phyloP scores from a whole-genome alignment of 2,113 vertebrate genomes.

The Todiramphus saurophagus region DNA sequence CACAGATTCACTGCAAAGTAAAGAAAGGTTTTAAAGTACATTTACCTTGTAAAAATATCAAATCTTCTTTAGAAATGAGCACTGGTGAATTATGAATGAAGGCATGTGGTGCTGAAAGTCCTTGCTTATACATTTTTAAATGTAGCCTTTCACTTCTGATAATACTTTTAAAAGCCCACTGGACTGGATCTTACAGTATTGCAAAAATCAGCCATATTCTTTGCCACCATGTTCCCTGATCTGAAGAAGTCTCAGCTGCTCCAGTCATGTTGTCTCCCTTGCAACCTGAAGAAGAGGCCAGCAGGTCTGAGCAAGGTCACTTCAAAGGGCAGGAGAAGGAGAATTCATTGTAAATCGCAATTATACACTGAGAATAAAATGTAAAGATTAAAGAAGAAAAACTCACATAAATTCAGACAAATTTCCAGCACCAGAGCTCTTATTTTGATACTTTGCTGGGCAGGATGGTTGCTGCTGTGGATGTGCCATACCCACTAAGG shows the following conservation, averaged over 20 bases:
- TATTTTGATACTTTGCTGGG: background rate
- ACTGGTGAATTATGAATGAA: slow-evolving; percentile 66
- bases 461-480: background rate
- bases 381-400: background rate
- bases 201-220: background rate
- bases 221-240: background rate
- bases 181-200: background rate
- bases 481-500: accelerated
- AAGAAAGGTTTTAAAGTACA: slow-evolving; percentile 65
- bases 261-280: background rate
- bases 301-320: background rate
- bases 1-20: slow-evolving; percentile 26
- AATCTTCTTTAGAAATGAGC: slow-evolving; percentile 45
- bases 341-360: background rate
- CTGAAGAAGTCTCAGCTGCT: background rate
- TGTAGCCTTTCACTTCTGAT: slow-evolving; percentile 55
- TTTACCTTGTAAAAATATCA: slow-evolving; percentile 58
- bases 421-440: background rate
- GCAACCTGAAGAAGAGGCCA: background rate
- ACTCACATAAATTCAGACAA: background rate
- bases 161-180: slow-evolving; percentile 11
- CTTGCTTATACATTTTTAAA: slow-evolving; percentile 68
- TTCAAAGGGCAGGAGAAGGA: background rate
- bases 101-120: slow-evolving; percentile 22
- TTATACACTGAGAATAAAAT: background rate